Evolutionary conservation across 2,113 vertebrate genomes (phyloP), one percentile per base, ranked within the genome.

Genomic region (Nestor notabilis): DNA sequence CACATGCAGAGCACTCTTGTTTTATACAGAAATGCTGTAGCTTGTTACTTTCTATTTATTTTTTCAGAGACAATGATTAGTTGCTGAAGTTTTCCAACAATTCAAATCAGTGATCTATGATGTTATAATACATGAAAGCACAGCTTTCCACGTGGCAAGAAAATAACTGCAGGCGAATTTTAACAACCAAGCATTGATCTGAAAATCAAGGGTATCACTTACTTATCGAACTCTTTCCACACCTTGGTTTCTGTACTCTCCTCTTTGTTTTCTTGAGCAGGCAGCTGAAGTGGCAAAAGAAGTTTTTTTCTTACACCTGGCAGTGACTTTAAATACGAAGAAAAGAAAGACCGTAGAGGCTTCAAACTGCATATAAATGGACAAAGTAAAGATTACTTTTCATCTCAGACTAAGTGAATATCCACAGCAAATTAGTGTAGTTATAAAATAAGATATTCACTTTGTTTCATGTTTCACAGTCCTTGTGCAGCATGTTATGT

Each of bases 151-250:
- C 0, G 0, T 1, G 25, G 39, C 58, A 87, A 50, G 66, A 43
- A 78, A 60, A 74, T 66, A 49, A 3, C n/a, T 33, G 43, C 58
- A 63, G n/a, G 28, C 10, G 18, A 39, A 81, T 56, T 64, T 79
- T 53, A 82, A 69, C 11, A 80, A 46, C 3, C 25, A 83, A 64
- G 33, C 17, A 58, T 2, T 70, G 21, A 43, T 56, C 65, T 88
- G 50, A 71, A 68, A 49, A 44, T 17, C 3, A 2, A 61, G 11
- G 21, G 28, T 13, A 21, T 43, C 61, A 91, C 99, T 97, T 93
- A 98, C 99, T 98, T 98, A 97, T 99, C 98, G 10, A 99, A 99
- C 35, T 99, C 98, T 64, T 98, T 99, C 99, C 99, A 99, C 17
- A 87, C 89, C 64, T 95, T 78, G 6, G 52, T 47, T 41, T 92